Base-by-base conservation (phyloP, 2,888 invertebrate species). In the Encarsia formosa region DNA sequence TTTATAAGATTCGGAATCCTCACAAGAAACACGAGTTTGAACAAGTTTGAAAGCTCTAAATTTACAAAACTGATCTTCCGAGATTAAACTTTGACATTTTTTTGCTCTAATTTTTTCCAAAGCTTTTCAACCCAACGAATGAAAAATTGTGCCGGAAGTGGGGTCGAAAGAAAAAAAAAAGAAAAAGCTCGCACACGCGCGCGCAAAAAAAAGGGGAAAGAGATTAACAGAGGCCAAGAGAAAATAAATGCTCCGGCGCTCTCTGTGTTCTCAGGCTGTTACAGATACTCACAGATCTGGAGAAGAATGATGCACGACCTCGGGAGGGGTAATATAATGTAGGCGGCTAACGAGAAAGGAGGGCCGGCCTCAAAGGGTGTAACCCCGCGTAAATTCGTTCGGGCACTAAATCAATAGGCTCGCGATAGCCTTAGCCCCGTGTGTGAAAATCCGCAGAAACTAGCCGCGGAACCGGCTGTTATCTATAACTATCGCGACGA, bases 331-430 rank as follows among this genome's bases (percentile, higher is more conserved):
- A 70, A 71, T 70, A 70, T 71, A 71, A 70, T 69, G 70, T 71
- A 66, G 70, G 69, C 70, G 71, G 71, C 66, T 71, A 71, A 71
- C 70, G 70, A 71, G 69, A 70, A 71, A 70, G 68, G n/a, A n/a
- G 66, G 63, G 61, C 62, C 53, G 55, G 45, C 18, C 51, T 44
- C 57, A 64, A 64, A 66, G 65, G 66, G 64, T 64, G 64, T 64
- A 65, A 65, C 66, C 62, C n/a, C n/a, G n/a, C 62, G 65, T 64
- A 65, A 65, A 67, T 68, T 64, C 63, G 61, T 60, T 60, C 62
- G 57, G 61, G 63, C 59, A 63, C 63, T 65, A 64, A 64, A 65
- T 66, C 66, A 65, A 52, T 43, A 41, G 55, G n/a, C n/a, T n/a
- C 57, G 54, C 58, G 38, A 47, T 59, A 60, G 57, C 58, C 61